These are phyloP conservation scores for Gymnoscelis rufifasciata DNA, from an alignment of 2,888 invertebrate species.

Conservation along the genomic window DNA sequence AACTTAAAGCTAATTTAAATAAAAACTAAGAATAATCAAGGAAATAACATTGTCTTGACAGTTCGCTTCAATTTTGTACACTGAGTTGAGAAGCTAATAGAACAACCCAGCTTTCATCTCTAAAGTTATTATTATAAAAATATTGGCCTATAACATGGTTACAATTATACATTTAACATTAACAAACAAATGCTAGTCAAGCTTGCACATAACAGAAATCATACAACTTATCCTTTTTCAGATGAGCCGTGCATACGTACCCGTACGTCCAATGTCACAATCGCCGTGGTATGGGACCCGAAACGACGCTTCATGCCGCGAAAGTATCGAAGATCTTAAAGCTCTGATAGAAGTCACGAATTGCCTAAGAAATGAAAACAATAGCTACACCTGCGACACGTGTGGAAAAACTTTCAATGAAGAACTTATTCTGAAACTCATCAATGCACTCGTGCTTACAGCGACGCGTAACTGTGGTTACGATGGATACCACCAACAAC, in stretches of 20 bases:
- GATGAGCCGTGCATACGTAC: conserved; percentile 36
- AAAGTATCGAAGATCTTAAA: conserved; percentile 38
- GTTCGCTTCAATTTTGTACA: no score
- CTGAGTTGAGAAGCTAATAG: no score
- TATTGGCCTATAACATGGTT: no score
- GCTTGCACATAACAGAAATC: no score
- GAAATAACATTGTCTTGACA: no score
- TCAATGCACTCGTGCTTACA: conserved; percentile 55
- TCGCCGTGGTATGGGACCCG: conserved; percentile 15
- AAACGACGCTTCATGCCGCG: conserved; percentile 36
- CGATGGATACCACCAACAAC: conserved; percentile 7
- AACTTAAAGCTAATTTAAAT: no score
- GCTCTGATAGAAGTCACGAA: conserved; percentile 33
- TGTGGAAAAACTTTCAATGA: conserved; percentile 38
- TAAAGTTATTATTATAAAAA: no score
- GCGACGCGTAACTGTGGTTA: conserved; percentile 42
- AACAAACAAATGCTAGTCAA: no score
- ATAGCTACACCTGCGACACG: conserved; percentile 8
- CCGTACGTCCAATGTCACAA: conserved; percentile 24
- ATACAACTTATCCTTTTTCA: no score
- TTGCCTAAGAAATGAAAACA: conserved; percentile 24
- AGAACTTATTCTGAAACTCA: conserved; percentile 54
- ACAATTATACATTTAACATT: no score
- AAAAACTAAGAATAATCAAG: no score
- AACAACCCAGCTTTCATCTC: no score